phyloP scores from a whole-genome alignment of 37 sponge, comb jelly and placozoan genomes.

The Bolinopsis microptera region DNA sequence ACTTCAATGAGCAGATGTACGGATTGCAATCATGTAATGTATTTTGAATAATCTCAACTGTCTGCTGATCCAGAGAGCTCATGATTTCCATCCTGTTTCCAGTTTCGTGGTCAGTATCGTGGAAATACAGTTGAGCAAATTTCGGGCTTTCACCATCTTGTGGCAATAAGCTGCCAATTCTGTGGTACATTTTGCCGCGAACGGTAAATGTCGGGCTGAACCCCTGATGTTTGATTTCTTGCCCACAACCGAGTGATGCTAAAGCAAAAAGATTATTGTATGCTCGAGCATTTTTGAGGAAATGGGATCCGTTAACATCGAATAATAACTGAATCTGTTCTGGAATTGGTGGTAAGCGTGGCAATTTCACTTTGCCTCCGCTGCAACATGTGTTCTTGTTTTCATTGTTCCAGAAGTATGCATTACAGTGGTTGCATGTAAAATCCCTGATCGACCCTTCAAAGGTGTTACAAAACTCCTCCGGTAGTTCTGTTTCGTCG shows the following conservation, averaged over 20 bases:
- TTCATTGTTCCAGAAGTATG: not conserved
- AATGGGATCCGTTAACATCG: not conserved
- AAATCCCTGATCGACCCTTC: not conserved
- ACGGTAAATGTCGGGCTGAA: constrained; percentile 33
- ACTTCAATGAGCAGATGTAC: not conserved
- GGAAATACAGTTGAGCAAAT: not conserved
- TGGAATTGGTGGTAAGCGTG: not conserved
- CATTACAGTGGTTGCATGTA: not conserved
- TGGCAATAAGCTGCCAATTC: constrained; percentile 1
- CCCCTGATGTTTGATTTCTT: not conserved
- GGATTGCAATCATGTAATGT: not conserved
- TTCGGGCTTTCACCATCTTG: not conserved
- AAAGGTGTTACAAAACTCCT: not conserved
- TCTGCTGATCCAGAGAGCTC: not conserved
- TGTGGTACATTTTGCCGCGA: constrained; percentile 33
- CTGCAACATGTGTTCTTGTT: not conserved
- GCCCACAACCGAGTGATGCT: not conserved
- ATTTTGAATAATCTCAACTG: not conserved
- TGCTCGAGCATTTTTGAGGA: not conserved
- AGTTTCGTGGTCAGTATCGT: not conserved
- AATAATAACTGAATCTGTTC: not conserved
- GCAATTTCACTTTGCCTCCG: not conserved
- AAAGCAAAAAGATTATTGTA: constrained; percentile 29
- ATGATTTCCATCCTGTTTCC: not conserved
- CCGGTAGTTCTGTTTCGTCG: not conserved